Evolutionary conservation across 2,113 vertebrate species (phyloP).

Genomic region (Erpornis zantholeuca): DNA sequence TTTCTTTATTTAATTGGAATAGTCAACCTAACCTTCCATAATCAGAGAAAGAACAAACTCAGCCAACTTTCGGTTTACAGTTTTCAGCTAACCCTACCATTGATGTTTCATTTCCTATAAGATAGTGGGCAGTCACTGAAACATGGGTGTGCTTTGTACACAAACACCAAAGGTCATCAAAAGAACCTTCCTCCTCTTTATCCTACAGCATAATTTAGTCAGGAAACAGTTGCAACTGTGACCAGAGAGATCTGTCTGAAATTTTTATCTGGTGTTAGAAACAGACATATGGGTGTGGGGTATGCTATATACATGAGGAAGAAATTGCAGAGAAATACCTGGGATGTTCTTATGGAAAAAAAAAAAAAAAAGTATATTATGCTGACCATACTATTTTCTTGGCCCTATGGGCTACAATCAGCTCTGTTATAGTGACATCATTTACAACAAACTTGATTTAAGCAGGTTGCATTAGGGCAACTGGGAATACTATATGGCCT

Average conservation of each 20-base stretch:
- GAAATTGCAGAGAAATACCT: neutral
- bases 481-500: neutral
- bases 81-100: neutral
- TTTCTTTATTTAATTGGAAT: neutral
- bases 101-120: neutral
- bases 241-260: neutral
- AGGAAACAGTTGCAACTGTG: neutral
- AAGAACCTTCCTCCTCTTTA: neutral
- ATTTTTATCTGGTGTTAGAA: neutral
- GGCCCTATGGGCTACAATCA: neutral
- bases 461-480: neutral
- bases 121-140: neutral
- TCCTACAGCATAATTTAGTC: neutral
- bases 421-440: neutral
- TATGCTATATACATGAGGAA: neutral
- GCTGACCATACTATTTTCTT: neutral
- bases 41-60: neutral
- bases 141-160: neutral
- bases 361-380: neutral
- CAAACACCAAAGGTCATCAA: neutral
- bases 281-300: neutral
- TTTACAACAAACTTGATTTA: slow-evolving; percentile 27
- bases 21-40: neutral
- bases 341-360: neutral
- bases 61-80: neutral